These are phyloP conservation scores for Myopa tessellatipennis DNA, from an alignment of 2,888 invertebrate species.

Conservation along the genomic window DNA sequence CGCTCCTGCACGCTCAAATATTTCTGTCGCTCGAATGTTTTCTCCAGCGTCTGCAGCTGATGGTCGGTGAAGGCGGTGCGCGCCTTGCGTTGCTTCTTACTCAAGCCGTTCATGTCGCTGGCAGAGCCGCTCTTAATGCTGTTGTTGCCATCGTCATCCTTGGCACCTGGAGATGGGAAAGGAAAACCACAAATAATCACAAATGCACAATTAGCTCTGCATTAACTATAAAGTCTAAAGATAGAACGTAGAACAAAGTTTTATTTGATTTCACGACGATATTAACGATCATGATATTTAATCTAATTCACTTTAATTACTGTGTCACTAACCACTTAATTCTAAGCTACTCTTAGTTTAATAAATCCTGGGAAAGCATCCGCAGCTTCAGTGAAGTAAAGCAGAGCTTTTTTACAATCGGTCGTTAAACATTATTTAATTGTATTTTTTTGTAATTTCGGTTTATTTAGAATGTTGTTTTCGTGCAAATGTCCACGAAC, in stretches of 20 bases:
- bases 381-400: too few relatives aligned
- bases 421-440: not conserved
- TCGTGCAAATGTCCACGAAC: not conserved
- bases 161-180: conserved; percentile 72
- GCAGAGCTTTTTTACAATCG: too few relatives aligned
- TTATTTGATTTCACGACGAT: too few relatives aligned
- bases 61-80: conserved; percentile 99
- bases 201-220: not conserved
- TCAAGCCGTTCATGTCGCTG: conserved; percentile 71
- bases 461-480: not conserved
- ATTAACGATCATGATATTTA: too few relatives aligned
- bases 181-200: not conserved
- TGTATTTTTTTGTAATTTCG: not conserved
- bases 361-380: not conserved
- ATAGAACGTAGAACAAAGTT: too few relatives aligned
- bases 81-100: conserved; percentile 96
- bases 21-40: conserved; percentile 96
- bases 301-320: too few relatives aligned
- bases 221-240: too few relatives aligned
- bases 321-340: too few relatives aligned
- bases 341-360: too few relatives aligned
- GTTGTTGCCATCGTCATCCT: conserved; percentile 80
- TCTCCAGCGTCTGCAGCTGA: conserved; percentile 95
- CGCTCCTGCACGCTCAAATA: conserved; percentile 97
- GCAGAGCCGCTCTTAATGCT: conserved; percentile 67